Evolutionary conservation across 2,113 vertebrate species (phyloP).

Genomic region (Ramphastos sulfuratus): DNA sequence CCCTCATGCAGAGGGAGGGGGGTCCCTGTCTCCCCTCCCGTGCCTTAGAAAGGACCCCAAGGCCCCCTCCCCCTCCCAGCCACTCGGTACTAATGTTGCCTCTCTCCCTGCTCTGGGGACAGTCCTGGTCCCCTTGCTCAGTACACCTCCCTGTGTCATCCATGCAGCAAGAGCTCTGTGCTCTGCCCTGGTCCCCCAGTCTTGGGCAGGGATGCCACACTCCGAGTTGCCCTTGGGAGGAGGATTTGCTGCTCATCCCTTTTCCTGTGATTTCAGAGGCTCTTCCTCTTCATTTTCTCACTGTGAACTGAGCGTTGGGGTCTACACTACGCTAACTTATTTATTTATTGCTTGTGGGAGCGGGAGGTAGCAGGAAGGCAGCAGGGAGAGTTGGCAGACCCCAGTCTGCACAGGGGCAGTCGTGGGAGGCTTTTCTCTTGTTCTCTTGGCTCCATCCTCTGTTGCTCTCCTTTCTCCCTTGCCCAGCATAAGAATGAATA

Average conservation of each 20-base stretch:
- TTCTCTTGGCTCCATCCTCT: not conserved
- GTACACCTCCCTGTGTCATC: not conserved
- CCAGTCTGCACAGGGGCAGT: not conserved
- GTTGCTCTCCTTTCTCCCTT: not conserved
- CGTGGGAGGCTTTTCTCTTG: not conserved
- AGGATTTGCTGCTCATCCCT: not conserved
- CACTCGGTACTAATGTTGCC: not conserved
- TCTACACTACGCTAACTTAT: slow-evolving; percentile 59
- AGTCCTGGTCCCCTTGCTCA: not conserved
- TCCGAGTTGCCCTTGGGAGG: not conserved
- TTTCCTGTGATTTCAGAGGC: not conserved
- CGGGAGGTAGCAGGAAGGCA: not conserved
- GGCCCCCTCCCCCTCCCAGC: not conserved
- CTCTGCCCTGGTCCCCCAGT: not conserved
- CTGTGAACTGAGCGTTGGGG: not conserved
- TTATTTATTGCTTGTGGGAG: slow-evolving; percentile 64
- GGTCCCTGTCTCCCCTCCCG: not conserved
- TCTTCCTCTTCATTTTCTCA: slow-evolving; percentile 7
- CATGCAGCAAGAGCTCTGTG: not conserved
- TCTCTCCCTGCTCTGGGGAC: rapidly evolving
- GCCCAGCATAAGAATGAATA: not conserved
- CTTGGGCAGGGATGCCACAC: rapidly evolving
- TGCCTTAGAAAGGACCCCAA: slow-evolving; percentile 47
- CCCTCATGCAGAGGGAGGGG: not conserved
- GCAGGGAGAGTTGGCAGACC: not conserved